phyloP scores from a whole-genome alignment of 2,113 vertebrate species.

The Xyliphius kryptos region DNA sequence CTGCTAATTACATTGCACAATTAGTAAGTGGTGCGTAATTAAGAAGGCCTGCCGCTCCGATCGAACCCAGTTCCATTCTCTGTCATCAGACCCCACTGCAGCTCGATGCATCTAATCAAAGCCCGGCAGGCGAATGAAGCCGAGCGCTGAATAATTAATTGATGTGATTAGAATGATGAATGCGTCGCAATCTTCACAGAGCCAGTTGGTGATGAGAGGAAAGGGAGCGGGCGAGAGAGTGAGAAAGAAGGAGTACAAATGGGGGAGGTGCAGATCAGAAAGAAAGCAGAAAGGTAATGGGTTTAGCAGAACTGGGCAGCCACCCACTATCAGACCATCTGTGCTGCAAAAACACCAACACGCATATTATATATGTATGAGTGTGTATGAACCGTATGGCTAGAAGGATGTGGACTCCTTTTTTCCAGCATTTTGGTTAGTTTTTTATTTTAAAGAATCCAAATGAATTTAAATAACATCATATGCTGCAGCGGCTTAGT shows the following conservation, averaged over 20 bases:
- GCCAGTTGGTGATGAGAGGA: not conserved
- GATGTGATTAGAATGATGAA: slow-evolving; percentile 66
- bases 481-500: too few relatives aligned
- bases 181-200: slow-evolving; percentile 52
- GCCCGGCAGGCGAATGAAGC: slow-evolving; percentile 59
- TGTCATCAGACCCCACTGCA: slow-evolving; percentile 18
- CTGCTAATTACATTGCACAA: slow-evolving; percentile 32
- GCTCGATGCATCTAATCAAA: slow-evolving; percentile 50
- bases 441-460: too few relatives aligned
- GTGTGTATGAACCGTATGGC: slow-evolving; percentile 3
- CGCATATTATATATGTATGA: slow-evolving; percentile 14
- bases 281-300: slow-evolving; percentile 38
- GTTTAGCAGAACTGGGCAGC: slow-evolving; percentile 46
- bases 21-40: slow-evolving; percentile 8
- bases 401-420: too few relatives aligned
- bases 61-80: slow-evolving; percentile 1
- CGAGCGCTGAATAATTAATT: slow-evolving; percentile 65
- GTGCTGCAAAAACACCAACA: slow-evolving; percentile 48
- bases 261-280: slow-evolving; percentile 2
- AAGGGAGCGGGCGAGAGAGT: not conserved
- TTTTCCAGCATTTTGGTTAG: too few relatives aligned
- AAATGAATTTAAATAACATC: too few relatives aligned
- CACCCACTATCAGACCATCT: slow-evolving; percentile 61
- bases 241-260: not conserved
- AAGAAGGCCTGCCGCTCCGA: slow-evolving; percentile 13